Base-by-base conservation (phyloP, 2,888 invertebrate species). In the Parnassius smintheus region DNA sequence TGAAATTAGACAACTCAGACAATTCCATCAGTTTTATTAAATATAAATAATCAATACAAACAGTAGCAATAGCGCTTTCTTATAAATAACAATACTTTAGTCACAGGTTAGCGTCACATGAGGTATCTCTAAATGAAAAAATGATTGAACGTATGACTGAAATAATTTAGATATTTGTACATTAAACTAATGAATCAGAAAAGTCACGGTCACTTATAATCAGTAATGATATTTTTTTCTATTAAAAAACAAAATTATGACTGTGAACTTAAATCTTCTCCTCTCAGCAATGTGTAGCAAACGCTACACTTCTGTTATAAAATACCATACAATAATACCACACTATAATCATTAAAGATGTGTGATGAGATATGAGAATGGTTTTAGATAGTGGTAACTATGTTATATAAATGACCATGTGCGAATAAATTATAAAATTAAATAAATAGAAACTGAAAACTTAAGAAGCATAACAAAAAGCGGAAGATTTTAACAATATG, bases 21-120 rank as follows among this genome's bases (percentile, higher is more conserved):
- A 73, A 72, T 73, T 70, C 72, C 70, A 79, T 79, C 74, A 74
- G 68, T 80, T 63, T 82, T 80, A 79, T 78, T 79, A 65, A 72
- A 73, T 72, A 75, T 68, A 73, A 75, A 72, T 71, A 62, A 69
- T 71, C 55, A 65, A 75, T 73, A 78, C 75, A 75, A 76, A 76
- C 70, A 70, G 70, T 72, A 74, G 70, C 73, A 75, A 75, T 73
- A 74, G 59, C 69, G 70, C 74, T 74, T 69, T 68, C 68, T 72
- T 74, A 75, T 72, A 70, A 69, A 71, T 67, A 74, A 82, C 75
- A 79, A 70, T 65, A 72, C 66, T 64, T 46, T 51, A 59, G 63
- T 56, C 41, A 55, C 59, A 57, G 48, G 18, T 41, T 51, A 41
- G 52, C 56, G 50, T 54, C 22, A 49, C 42, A 1, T 8, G 42